Base-by-base conservation (phyloP, 2,888 invertebrate genomes). In the Drosophila anceps region DNA sequence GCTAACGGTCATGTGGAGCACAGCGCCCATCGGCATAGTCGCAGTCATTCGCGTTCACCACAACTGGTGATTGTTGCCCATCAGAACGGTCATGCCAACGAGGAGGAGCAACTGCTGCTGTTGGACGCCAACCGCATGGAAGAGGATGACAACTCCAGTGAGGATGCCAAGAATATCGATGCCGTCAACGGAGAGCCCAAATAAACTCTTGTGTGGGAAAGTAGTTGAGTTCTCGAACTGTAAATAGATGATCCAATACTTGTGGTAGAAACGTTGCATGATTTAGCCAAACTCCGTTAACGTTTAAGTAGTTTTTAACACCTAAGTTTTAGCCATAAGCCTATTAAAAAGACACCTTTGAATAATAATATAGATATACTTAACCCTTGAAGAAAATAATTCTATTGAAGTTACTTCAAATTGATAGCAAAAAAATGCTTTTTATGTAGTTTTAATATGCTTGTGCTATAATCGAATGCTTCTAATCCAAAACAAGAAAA, bases 21-120 rank as follows among this genome's bases (percentile, higher is more conserved):
- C 4, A 69, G 13, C 20, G 18, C 3, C 35, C 37, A 60, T 37
- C 29, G 59, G 9, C 75, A 61, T 5, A 76, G 81, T 31, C 29
- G 48, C 12, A 88, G 85, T 35, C 83, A 79, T n/a, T 90, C 91
- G 2, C 82, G 91, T 4, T 85, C 88, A 0, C 88, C 85, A 0
- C 76, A 63, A 31, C 53, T 66, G 27, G 67, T 46, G 15, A 65
- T 53, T 24, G 53, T 62, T 48, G 69, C 48, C 5, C 70, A 74
- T 12, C 27, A 73, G 0, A 85, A 85, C 55, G 88, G 88, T 0
- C 84, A 88, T 59, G 87, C 75, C 35, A 75, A 73, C 29, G 82
- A 81, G 37, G 88, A 88, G 55, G 88, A 86, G 27, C 76, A 76
- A 2, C 33, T 70, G 35, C 63, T 63, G 0, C 73, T 88, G 3